phyloP scores from a whole-genome alignment of 64 coral and sea anemone genomes.

The Pocillopora damicornis region DNA sequence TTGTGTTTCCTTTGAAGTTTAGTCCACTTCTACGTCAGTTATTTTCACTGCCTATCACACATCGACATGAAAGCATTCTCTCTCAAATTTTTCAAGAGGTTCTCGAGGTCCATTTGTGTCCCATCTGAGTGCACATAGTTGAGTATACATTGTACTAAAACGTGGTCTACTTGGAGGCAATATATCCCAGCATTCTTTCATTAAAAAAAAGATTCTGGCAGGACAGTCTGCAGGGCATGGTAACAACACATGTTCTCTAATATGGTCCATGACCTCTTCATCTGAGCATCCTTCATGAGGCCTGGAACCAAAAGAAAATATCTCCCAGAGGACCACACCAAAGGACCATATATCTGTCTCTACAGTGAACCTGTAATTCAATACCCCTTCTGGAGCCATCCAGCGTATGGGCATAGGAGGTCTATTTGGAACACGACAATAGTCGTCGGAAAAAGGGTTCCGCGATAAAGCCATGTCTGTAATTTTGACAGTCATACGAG shows the following conservation, averaged over 20 bases:
- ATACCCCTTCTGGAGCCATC: slow-evolving; percentile 93
- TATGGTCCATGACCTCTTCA: slow-evolving; percentile 69
- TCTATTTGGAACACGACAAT: slow-evolving; percentile 65
- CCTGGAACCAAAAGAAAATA: slow-evolving; percentile 88
- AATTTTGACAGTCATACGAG: slow-evolving; percentile 79
- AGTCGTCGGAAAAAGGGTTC: slow-evolving; percentile 59
- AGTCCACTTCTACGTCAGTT: too few species aligned
- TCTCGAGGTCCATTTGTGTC: slow-evolving; percentile 8
- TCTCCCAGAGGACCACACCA: slow-evolving; percentile 90
- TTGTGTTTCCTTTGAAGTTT: too few species aligned
- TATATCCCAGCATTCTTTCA: slow-evolving; percentile 93
- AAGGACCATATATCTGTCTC: slow-evolving; percentile 98
- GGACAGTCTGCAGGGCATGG: slow-evolving; percentile 73
- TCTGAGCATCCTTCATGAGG: slow-evolving; percentile 74
- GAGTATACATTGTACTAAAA: slow-evolving; percentile 72
- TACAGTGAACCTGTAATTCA: slow-evolving; percentile 78
- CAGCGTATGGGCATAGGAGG: slow-evolving; percentile 81
- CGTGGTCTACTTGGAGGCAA: slow-evolving; percentile 76
- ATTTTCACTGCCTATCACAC: background rate
- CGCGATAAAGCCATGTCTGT: slow-evolving; percentile 66
- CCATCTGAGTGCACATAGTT: slow-evolving; percentile 50
- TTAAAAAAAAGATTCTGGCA: slow-evolving; percentile 63
- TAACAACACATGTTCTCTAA: slow-evolving; percentile 64
- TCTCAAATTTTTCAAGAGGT: background rate
- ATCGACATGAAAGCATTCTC: slow-evolving; percentile 1